Base-by-base conservation (phyloP, 1,140 invertebrate genomes). In the Wasmannia auropunctata region DNA sequence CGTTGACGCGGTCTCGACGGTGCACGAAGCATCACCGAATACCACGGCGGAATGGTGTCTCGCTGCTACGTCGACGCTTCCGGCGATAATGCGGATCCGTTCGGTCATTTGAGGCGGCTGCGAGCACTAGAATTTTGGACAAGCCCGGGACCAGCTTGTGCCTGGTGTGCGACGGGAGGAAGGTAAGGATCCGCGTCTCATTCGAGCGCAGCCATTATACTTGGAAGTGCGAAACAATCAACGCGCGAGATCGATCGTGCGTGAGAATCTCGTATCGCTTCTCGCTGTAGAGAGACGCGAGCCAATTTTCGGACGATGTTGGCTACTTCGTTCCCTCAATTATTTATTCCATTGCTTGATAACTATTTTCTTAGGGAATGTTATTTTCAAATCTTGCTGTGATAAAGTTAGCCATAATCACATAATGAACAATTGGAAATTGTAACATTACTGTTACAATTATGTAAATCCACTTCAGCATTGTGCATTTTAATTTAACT, bases 121-220 rank as follows among this genome's bases (percentile, higher is more conserved):
- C 58, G 83, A 88, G 83, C 77, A 93, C 93, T 92, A 88, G 90
- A 93, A 93, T 93, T 93, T 93, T 92, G 92, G 87, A 79, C 89
- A 77, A 77, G 76, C 88, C 72, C 60, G 87, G 91, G 70, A 90
- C 85, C 89, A 92, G 86, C 90, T 91, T 92, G 88, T 88, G 90
- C 89, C 89, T 91, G 88, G 87, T 74, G 58, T 86, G 60, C 72
- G 88, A 92, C 69, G 77, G 69, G 79, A 70, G 86, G 85, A 80
- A 86, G 80, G 83, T 86, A 86, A 89, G 87, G 79, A 85, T 87
- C 65, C 85, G 86, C 86, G 75, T 92, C 56, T 92, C 86, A 92
- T 88, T 85, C 81, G 88, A 91, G 81, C 77, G 86, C 77, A 91
- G 89, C 85, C 89, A 91, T 91, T 87, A 87, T 90, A 87, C 65